phyloP scores from a whole-genome alignment of 2,797 vertebrate genomes.

The Xenops minutus region DNA sequence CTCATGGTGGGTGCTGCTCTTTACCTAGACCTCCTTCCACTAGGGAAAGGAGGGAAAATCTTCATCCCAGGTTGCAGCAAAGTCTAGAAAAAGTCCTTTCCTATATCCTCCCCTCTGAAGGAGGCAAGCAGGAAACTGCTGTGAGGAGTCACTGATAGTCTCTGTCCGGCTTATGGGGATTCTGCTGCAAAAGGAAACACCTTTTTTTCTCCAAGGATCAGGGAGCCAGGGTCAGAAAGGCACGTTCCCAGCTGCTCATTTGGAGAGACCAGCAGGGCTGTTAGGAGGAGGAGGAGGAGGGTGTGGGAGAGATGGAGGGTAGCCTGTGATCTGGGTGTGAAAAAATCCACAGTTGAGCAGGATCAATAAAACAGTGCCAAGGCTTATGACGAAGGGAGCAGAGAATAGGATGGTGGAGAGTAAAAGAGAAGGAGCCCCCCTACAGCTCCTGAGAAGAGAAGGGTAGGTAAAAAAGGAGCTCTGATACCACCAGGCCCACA shows the following conservation, averaged over 20 bases:
- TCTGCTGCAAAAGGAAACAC: not conserved
- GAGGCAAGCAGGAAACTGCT: not conserved
- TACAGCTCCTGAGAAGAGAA: constrained; percentile 63
- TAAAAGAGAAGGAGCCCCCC: constrained; percentile 59
- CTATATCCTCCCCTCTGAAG: not conserved
- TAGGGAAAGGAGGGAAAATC: not conserved
- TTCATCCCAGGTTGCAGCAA: not conserved
- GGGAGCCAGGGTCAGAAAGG: not conserved
- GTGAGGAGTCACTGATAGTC: not conserved
- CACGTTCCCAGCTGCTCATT: not conserved
- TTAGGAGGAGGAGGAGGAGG: not conserved
- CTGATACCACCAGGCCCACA: constrained; percentile 56
- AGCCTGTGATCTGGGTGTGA: constrained; percentile 54
- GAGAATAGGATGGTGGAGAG: constrained; percentile 54
- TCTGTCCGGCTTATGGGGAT: not conserved
- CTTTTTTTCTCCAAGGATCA: not conserved
- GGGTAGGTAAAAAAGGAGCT: constrained; percentile 57
- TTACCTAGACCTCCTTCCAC: not conserved
- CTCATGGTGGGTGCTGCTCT: rapidly evolving
- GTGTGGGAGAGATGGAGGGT: constrained; percentile 14
- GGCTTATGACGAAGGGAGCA: not conserved
- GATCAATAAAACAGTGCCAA: constrained; percentile 50
- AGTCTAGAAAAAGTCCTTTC: not conserved
- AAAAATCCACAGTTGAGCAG: constrained; percentile 40
- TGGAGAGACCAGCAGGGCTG: not conserved